Percentiles rank a stretch among this genome's conserved stretches.
Conservation (phyloP, 2,888 invertebrate genomes). For the Drosophila niveifrons region DNA sequence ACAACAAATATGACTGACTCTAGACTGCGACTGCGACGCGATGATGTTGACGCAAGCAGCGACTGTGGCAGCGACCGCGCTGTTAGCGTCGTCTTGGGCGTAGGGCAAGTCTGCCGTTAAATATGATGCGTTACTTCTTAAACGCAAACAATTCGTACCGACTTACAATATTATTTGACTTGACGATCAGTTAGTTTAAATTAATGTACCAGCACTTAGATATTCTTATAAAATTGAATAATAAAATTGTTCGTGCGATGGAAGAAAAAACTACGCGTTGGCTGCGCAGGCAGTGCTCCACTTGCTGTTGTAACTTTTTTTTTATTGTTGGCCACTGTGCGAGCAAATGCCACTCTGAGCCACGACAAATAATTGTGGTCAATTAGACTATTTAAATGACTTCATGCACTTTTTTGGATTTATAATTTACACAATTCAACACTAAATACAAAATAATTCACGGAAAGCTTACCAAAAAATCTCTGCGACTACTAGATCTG, state of each 20-base stretch:
- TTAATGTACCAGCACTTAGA: conserved; percentile 1
- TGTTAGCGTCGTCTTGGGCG: conserved; percentile 44
- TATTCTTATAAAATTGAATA: conserved; percentile 55
- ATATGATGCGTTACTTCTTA: not conserved
- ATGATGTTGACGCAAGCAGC: conserved; percentile 34
- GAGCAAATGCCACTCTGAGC: not conserved
- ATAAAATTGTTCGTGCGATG: conserved; percentile 48
- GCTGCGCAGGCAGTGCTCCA: conserved; percentile 52
- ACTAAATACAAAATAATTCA: conserved; percentile 25
- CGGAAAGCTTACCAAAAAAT: conserved; percentile 71
- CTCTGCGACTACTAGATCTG: conserved; percentile 60
- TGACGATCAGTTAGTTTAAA: not conserved
- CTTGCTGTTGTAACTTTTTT: conserved; percentile 36
- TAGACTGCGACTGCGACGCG: conserved; percentile 35
- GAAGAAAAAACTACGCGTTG: conserved; percentile 74
- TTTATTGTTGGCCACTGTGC: not conserved
- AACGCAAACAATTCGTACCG: not conserved
- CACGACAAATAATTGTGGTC: not conserved
- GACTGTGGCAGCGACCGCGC: conserved; percentile 47
- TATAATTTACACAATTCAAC: conserved; percentile 22
- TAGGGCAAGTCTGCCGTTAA: conserved; percentile 44
- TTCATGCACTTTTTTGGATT: not conserved
- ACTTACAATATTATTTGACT: conserved; percentile 19
- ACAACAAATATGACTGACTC: conserved; percentile 74
- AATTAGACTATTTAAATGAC: not conserved